A percentile compares a stretch with the other conserved stretches of the same genome.
Conservation (phyloP, 1,140 invertebrate species). For the Olivierus martensii region DNA sequence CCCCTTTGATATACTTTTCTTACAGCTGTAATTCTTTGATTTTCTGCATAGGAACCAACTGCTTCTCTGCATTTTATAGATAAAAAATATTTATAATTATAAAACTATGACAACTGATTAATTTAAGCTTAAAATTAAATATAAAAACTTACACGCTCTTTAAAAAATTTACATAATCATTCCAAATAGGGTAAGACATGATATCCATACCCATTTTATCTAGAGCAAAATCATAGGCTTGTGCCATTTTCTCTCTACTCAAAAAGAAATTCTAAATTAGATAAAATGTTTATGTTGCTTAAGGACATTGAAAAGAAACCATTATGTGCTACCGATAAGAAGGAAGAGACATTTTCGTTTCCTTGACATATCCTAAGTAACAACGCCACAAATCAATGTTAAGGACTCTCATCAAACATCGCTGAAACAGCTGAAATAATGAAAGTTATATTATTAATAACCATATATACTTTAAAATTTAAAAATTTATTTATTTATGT, state of each 20-base stretch:
- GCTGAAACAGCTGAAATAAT: constrained; percentile 75
- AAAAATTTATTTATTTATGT: no score
- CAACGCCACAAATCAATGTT: constrained; percentile 98
- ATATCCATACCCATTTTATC: constrained; percentile 99
- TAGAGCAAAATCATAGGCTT: constrained; percentile 97
- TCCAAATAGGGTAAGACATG: constrained; percentile 90
- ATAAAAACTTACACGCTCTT: constrained; percentile 59
- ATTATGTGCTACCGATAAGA: constrained; percentile 67
- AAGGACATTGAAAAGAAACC: no score
- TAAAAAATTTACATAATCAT: constrained; percentile 95
- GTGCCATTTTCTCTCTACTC: constrained; percentile 93
- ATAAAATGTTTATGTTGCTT: no score
- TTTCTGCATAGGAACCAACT: constrained; percentile 95
- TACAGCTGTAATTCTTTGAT: constrained; percentile 96
- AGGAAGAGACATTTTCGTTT: constrained; percentile 83
- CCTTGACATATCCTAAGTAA: constrained; percentile 95
- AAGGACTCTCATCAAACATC: constrained; percentile 86
- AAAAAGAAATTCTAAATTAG: no score
- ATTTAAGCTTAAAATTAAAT: neutral
- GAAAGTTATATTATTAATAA: constrained; percentile 15
- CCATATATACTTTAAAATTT: no score
- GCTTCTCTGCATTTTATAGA: constrained; percentile 54
- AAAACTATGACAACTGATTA: no score
- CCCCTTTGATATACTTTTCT: constrained; percentile 58
- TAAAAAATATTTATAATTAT: no score